These are phyloP conservation scores for Corythornis vintsioides DNA, from an alignment of 2,113 vertebrate species.

Conservation along the genomic window DNA sequence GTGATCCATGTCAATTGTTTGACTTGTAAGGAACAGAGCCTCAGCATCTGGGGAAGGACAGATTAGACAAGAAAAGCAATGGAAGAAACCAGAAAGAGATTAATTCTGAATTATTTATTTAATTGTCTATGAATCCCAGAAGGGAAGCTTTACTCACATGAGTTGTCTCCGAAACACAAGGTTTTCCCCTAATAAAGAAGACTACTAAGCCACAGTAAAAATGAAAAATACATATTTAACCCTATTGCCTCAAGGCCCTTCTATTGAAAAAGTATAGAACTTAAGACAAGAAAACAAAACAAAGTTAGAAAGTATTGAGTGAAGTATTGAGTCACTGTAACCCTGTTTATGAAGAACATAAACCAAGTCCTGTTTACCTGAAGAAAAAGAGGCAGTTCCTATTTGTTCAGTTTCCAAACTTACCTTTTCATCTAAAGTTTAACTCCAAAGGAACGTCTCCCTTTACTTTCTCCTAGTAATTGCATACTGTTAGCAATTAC, in stretches of 20 bases:
- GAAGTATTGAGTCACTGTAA: background rate
- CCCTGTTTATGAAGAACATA: background rate
- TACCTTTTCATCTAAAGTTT: background rate
- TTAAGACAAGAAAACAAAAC: background rate
- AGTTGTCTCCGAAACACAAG: background rate
- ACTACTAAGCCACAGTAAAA: background rate
- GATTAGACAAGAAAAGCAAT: background rate
- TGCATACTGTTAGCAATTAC: background rate
- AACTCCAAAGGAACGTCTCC: background rate
- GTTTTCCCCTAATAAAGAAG: background rate
- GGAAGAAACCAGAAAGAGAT: background rate
- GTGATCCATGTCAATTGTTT: background rate
- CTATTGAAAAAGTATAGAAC: background rate
- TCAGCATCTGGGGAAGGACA: background rate
- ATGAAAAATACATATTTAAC: background rate
- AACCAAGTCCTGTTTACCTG: background rate
- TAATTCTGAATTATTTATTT: background rate
- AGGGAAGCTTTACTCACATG: background rate
- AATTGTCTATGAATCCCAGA: background rate
- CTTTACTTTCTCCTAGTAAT: background rate
- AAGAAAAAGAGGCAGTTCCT: background rate
- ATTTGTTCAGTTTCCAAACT: background rate
- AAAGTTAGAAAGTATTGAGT: background rate
- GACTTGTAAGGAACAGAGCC: background rate
- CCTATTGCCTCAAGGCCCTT: fast-evolving